Evolutionary conservation across 2,797 vertebrate genomes (phyloP), one percentile per base, ranked within the genome.

Genomic region (Coracias cyanogaster): DNA sequence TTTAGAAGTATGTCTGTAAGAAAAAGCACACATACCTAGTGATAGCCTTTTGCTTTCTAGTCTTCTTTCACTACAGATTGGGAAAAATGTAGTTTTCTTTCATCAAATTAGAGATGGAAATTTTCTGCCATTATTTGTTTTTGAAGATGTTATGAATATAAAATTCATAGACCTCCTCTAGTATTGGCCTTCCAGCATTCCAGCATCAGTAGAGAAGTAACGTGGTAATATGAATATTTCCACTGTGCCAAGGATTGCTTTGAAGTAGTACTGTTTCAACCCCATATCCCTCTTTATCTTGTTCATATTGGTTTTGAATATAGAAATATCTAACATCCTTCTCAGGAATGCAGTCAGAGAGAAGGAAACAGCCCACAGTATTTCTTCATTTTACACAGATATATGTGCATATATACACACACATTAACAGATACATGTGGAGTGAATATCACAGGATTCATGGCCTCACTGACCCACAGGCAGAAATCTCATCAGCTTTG

Each of bases 321-420:
- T 49, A 54, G 22, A 58, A 43, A 33, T 37, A 43, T 9, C 24
- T 31, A 26, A 49, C 21, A 45, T 5, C 10, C 28, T 52, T 43
- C 26, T 24, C 35, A 72, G 28, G 31, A 65, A 20, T 37, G 54
- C 43, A n/a, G 15, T 25, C 7, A 64, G 60, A 46, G 16, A 29
- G 48, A 60, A 86, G 31, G 39, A 24, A 15, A 9, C 3, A 54
- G 33, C 15, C 20, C 22, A 15, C 3, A 45, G 4, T 20, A n/a
- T 29, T 54, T 66, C 28, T 82, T 61, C 16, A 35, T 70, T 73
- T 90, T 54, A 39, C 2, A 24, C 5, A 7, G 2, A 6, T 6
- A 8, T 11, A 15, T 5, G 14, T 16, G 41, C 41, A 8, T 2
- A 52, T 1, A 24, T 9, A 16, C 4, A 43, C 4, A 16, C 39